Base-by-base conservation (phyloP, 2,797 vertebrate species). In the Allobates femoralis region DNA sequence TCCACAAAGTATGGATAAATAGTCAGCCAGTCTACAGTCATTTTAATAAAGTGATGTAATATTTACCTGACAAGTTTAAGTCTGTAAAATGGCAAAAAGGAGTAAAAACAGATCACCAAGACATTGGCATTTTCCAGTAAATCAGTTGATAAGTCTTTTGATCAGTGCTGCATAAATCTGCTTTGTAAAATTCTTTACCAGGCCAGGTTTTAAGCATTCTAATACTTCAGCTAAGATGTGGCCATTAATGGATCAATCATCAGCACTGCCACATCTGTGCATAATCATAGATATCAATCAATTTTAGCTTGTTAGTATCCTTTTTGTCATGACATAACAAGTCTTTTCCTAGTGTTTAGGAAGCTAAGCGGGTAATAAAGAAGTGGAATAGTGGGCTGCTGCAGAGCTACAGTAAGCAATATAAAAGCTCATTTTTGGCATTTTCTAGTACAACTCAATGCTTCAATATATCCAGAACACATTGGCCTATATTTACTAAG, bases 121-220 rank as follows among this genome's bases (percentile, higher is more conserved):
- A 41, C 34, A 21, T 41, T 51, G 16, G 14, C 46, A 18, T n/a
- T 75, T 75, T 76, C 50, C 55, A 78, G 55, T 58, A 78, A 78
- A 37, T 60, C 53, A 78, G 30, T 19, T 32, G 28, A 78, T 56
- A 32, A 32, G 51, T 58, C 30, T 60, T 46, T 78, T 37, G 30
- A 37, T 78, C 53, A 12, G 5, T 5, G 26, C 53, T 23, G 19
- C 55, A 78, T 56, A 77, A 77, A 77, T 77, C 28, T 77, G 30
- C 26, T 56, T 78, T 12, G 21, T 30, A n/a, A 78, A 30, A 30
- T 23, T 32, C 18, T 34, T 78, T 78, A 34, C 56, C 30, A 10
- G 75, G 53, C 28, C 75, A 58, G 53, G 53, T 78, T 78, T 46
- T 78, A 78, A 37, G 76, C 53, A 78, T 60, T 58, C 58, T 23